Conservation (phyloP, 2,113 vertebrate genomes). For the Rhipidura dahli region DNA sequence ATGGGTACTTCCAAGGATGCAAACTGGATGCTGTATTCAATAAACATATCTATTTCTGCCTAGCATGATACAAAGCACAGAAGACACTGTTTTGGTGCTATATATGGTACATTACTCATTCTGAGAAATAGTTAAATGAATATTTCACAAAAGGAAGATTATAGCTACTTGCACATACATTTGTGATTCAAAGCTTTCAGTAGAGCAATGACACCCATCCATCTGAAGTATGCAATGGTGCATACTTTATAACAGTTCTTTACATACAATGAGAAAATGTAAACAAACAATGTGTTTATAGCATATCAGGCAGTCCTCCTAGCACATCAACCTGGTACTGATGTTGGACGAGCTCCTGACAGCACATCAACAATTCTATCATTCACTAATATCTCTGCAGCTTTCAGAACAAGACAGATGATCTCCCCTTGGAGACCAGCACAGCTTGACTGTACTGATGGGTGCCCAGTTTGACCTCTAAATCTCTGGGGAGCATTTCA, state of each 20-base stretch:
- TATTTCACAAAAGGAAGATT: constrained; percentile 73
- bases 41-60: constrained; percentile 50
- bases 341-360: neutral
- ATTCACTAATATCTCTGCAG: constrained; percentile 59
- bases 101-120: constrained; percentile 63
- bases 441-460: constrained; percentile 11
- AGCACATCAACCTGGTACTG: neutral
- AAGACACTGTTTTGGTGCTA: constrained; percentile 52
- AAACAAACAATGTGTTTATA: constrained; percentile 52
- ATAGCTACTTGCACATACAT: constrained; percentile 56
- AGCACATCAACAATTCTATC: neutral
- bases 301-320: constrained; percentile 27
- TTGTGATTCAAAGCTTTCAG: constrained; percentile 70
- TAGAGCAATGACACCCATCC: constrained; percentile 69
- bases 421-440: constrained; percentile 53
- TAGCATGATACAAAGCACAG: constrained; percentile 13
- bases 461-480: constrained; percentile 41
- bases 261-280: constrained; percentile 39
- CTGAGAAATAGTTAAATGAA: constrained; percentile 57
- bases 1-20: neutral
- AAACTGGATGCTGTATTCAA: constrained; percentile 23
- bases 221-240: constrained; percentile 51
- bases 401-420: constrained; percentile 43
- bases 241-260: constrained; percentile 11
- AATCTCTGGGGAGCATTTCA: constrained; percentile 40